Evolutionary conservation across 2,113 vertebrate species (phyloP), one percentile per base, ranked within the genome.

Genomic region (Amblyopsis rosae): DNA sequence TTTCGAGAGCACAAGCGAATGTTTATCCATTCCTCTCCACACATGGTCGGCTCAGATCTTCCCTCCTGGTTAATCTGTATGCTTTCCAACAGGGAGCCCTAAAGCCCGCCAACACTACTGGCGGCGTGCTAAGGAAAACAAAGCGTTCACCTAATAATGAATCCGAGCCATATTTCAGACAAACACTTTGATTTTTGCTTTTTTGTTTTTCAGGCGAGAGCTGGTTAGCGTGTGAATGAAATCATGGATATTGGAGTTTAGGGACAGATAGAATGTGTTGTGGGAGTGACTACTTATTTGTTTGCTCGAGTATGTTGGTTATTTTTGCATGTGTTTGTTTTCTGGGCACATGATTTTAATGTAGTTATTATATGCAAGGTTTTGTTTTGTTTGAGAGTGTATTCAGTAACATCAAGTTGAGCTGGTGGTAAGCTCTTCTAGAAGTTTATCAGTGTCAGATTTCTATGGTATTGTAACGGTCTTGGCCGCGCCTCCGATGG

Each of bases 121-220:
- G 35, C 35, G 35, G 35, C 35, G 53, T 80, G 86, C 70, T 72
- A 71, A 71, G 70, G 62, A 75, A 89, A 80, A 87, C 79, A 88
- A 87, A 86, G 73, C 73, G 62, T 73, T 77, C 75, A 83, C 81
- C 76, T 83, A 79, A 86, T 82, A 88, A 77, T 16, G 19, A 81
- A 86, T 75, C 82, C 69, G 32, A 60, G 68, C 70, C 79, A 82
- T 80, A 41, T 41, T 41, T 41, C 35, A 41, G 7, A 41, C 35
- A 41, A 41, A 41, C 35, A 41, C 35, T 41, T 41, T 41, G 35
- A 5, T 41, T 41, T 41, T 41, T 41, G 35, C 35, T 41, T 41
- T 41, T 41, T 41, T 41, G 35, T 41, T 41, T 6, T 5, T 41
- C 35, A 41, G 35, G 35, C 35, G 35, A 41, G 35, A 41, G 35